These are phyloP conservation scores for Pyrgilauda ruficollis DNA, from an alignment of 2,113 vertebrate genomes.

Conservation along the genomic window DNA sequence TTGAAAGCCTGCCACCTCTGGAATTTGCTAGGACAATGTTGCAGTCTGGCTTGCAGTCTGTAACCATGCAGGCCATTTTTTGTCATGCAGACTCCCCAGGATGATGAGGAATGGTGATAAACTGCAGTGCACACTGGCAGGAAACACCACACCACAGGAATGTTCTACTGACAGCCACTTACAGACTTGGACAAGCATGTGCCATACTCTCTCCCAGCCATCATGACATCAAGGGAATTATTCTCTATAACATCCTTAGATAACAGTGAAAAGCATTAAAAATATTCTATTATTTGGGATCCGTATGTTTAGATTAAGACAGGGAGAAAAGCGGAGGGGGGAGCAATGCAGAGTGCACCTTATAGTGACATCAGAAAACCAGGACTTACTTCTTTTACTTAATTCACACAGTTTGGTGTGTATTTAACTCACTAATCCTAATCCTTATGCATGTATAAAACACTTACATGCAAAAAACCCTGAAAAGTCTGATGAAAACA, in stretches of 20 bases:
- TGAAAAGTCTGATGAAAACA: neutral
- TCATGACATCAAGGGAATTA: neutral
- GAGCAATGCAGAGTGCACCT: neutral
- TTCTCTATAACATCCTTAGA: neutral
- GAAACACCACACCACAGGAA: neutral
- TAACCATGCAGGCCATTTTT: neutral
- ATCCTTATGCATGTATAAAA: neutral
- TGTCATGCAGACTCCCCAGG: neutral
- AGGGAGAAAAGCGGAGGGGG: neutral
- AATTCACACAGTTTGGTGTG: neutral
- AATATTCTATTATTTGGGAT: too few relatives aligned
- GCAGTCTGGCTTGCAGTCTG: neutral
- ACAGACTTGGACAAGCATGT: neutral
- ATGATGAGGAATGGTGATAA: neutral
- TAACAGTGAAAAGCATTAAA: neutral
- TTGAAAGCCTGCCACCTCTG: neutral
- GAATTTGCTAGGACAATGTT: neutral
- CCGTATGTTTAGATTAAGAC: neutral
- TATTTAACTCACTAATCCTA: neutral
- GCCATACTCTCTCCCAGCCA: neutral
- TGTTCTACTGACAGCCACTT: neutral
- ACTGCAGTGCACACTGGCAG: neutral
- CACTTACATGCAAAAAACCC: fast-evolving
- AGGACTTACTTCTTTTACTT: neutral
- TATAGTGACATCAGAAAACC: neutral